Evolutionary conservation across 23 tunicate species (phyloP).

Genomic region (Oikopleura vanhoeffeni): DNA sequence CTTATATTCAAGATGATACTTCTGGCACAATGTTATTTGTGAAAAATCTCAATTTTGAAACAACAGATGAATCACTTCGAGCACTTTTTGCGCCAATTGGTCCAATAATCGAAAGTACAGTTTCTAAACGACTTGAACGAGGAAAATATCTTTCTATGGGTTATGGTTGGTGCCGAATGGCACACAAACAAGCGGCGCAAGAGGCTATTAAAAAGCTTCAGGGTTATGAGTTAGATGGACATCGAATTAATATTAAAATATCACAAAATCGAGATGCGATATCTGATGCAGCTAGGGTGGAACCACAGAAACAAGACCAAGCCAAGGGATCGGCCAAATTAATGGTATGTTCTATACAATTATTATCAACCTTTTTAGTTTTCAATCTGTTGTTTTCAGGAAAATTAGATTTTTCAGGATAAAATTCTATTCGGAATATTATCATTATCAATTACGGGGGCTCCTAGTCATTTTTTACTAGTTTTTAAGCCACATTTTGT

Average conservation of each 20-base stretch:
- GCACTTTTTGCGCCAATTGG: slow-evolving; percentile 45
- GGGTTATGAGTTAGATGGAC: slow-evolving; percentile 39
- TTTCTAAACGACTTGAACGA: slow-evolving; percentile 20
- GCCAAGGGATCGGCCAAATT: slow-evolving; percentile 28
- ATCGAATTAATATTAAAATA: slow-evolving; percentile 39
- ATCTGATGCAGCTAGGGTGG: background rate
- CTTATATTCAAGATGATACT: no score
- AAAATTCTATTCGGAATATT: no score
- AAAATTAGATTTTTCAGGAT: no score
- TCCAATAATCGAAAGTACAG: slow-evolving; percentile 18
- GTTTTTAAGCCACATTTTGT: no score
- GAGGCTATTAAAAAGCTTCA: slow-evolving; percentile 43
- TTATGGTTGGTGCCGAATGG: slow-evolving; percentile 59
- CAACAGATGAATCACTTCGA: slow-evolving; percentile 36
- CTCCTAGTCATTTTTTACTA: no score
- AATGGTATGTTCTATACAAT: no score
- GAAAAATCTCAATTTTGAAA: slow-evolving; percentile 72
- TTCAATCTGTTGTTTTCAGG: no score
- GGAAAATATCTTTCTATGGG: slow-evolving; percentile 65
- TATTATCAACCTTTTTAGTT: no score
- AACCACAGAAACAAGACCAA: slow-evolving; percentile 23
- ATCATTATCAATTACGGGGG: no score
- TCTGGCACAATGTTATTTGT: slow-evolving; percentile 40
- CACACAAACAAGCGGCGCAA: slow-evolving; percentile 22
- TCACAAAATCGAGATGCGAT: slow-evolving; percentile 21